Base-by-base conservation (phyloP, 2,113 vertebrate species). In the Oncorhynchus masou region DNA sequence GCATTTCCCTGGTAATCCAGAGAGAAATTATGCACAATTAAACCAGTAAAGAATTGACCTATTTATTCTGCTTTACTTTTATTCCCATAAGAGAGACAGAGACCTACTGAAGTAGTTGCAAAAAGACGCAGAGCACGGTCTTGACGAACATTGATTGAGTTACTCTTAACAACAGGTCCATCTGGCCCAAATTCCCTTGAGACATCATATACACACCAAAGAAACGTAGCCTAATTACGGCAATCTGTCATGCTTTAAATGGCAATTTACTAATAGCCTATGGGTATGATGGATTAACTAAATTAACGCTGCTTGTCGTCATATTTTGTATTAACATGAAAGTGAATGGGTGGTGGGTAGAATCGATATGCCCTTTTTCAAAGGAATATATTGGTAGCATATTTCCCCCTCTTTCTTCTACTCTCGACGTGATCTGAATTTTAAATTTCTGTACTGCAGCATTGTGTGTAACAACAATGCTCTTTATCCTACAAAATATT, bases 401-500 rank as follows among this genome's bases (percentile, higher is more conserved):
- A 67, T 27, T 24, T 7, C 9, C 25, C 9, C 25, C 49, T 2
- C 27, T 29, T 16, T 74, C 3, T 57, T 60, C 64, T 19, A 19
- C 74, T 22, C 25, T 68, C 51, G 82, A 88, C 88, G 90, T 90
- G 90, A 89, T 77, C 3, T 64, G 89, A 89, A 91, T 90, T 74
- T 84, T 9, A 87, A 89, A 81, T 71, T 12, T 62, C 83, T 68
- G 67, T 86, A 82, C 86, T 91, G 88, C 88, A 78, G 84, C 88
- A 89, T 54, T 31, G 74, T 34, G 66, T 45, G 31, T 19, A 7
- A 15, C 65, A 11, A 39, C 20, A 68, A 54, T 54, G 51, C 51
- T 19, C 16, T 54, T 54, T 54, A 54, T 54, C 15, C 51, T 1
- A 54, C 51, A 54, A 54, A 15, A 54, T 51, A 51, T 16, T 51